Evolutionary conservation across 2,888 invertebrate species (phyloP), one percentile per base, ranked within the genome.

Genomic region (Pseudeuparius sepicola): DNA sequence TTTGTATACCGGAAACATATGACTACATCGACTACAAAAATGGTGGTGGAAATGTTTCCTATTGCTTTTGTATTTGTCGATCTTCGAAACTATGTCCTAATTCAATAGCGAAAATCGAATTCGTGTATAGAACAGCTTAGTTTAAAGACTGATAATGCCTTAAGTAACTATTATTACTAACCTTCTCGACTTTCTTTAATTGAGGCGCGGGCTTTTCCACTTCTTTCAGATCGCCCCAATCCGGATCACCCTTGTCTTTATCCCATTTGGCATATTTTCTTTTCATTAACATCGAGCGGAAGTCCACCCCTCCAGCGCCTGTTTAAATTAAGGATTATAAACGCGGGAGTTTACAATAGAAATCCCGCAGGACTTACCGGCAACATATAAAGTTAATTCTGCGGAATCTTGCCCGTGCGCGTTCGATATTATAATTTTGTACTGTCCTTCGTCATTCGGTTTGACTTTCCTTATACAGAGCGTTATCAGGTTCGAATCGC

Each of bases 291-390:
- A 97, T 85, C 43, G 93, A 82, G 66, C 98, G 82, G 84, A 97
- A 99, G 68, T 98, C 98, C 84, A 97, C 87, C 48, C 93, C 93
- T 66, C 92, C 92, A 45, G 94, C 80, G 69, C 93, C 96, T 86
- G 44, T 10, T 46, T 14, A 33, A 24, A 24, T 29, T n/a, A n/a
- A n/a, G n/a, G n/a, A n/a, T n/a, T n/a, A n/a, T n/a, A 10, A 7
- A 25, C 11, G 6, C 6, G 6, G 11, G n/a, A n/a, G n/a, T n/a
- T n/a, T n/a, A n/a, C n/a, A n/a, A n/a, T n/a, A n/a, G n/a, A n/a
- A n/a, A n/a, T n/a, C 11, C 14, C n/a, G 30, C 11, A 20, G 14
- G 17, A 45, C 48, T 37, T 65, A 90, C 90, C 90, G 53, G 94
- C 94, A 40, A 98, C 96, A 62, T 90, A 96, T 47, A 98, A 76